These are phyloP conservation scores for Aurelia sp. DNA, from an alignment of 30 jellyfish, hydroid and myxozoan genomes.

Conservation along the genomic window DNA sequence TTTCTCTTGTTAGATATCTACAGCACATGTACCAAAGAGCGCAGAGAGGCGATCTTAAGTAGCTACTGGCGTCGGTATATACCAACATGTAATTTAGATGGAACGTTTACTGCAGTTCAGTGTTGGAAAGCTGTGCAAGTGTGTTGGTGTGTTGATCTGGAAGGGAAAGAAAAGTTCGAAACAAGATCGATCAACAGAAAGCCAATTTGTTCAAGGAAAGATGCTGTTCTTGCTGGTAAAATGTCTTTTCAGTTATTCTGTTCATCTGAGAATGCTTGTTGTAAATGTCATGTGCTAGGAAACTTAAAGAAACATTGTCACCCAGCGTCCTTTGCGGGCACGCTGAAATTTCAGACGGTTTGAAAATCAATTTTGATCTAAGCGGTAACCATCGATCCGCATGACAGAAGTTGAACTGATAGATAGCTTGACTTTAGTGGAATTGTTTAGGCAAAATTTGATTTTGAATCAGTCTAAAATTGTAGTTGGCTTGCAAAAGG, in stretches of 20 bases:
- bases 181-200: constrained; percentile 51
- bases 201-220: constrained; percentile 37
- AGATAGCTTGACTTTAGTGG: no score
- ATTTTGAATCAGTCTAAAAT: no score
- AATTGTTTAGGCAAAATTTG: no score
- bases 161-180: constrained; percentile 65
- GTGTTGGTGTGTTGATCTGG: constrained; percentile 90
- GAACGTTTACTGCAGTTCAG: constrained; percentile 71
- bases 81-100: constrained; percentile 72
- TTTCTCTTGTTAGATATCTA: constrained; percentile 12
- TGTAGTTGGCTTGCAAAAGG: no score
- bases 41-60: constrained; percentile 45
- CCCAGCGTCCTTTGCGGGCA: no score
- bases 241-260: not conserved
- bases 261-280: not conserved
- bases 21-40: constrained; percentile 44
- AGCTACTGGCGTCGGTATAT: constrained; percentile 22
- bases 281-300: not conserved
- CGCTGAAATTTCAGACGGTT: no score
- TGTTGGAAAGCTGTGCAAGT: constrained; percentile 79
- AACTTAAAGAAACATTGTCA: no score
- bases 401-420: no score
- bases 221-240: constrained; percentile 42
- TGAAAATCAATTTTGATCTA: no score
- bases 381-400: no score